Base-by-base conservation (phyloP, 1,140 invertebrate genomes). In the Pygmarrhopalites habei region DNA sequence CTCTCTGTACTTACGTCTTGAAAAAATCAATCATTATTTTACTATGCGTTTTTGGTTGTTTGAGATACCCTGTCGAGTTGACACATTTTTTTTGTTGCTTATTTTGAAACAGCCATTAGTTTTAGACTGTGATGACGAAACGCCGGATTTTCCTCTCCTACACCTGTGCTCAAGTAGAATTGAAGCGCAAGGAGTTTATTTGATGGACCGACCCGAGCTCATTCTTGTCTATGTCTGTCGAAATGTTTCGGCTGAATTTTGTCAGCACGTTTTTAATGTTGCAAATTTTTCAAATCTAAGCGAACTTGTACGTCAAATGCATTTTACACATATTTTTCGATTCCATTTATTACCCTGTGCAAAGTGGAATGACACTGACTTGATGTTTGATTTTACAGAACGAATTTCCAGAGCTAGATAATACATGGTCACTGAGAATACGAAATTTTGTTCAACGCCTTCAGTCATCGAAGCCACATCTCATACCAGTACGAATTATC, bases 161-260 rank as follows among this genome's bases (percentile, higher is more conserved):
- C 83, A 85, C 64, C 72, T 87, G 28, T 82, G 83, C 10, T 83
- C 82, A 41, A 85, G 86, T 64, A 79, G 83, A 64, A 76, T 99
- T 58, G 90, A 94, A 73, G 83, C 87, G 7, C 85, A 86, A 68
- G 95, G 95, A 14, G 88, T 89, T 19, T 99, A 95, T 74, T 77
- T 99, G 1, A 78, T 99, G 75, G 95, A 99, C 75, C 82, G 85
- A 52, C 90, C 90, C 4, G 84, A 88, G 51, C 79, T 81, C 53
- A 88, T 99, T 75, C 85, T 88, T 53, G 76, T 99, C 19, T 92
- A 94, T 73, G 82, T 99, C 1, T 89, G 94, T 23, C 84, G 88
- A 63, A 86, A 83, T 65, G 83, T 94, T 32, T 83, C 85, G 72
- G 80, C 85, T 29, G 78, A 82, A 30, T 89, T 90, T 73, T 84